Evolutionary conservation across 2,888 invertebrate genomes (phyloP), one percentile per base, ranked within the genome.

Genomic region (Augiades crinisus): DNA sequence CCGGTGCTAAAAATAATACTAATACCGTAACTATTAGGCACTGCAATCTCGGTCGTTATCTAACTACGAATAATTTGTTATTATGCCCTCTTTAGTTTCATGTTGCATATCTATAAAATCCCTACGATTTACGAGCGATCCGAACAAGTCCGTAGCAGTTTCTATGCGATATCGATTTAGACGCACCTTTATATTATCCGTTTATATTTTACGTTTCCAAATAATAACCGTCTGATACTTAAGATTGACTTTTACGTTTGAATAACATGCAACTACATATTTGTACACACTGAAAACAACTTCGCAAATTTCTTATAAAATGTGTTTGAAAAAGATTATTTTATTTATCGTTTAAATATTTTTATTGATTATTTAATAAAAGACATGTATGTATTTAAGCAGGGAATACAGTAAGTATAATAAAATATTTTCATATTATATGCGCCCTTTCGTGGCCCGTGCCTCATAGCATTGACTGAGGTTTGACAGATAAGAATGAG

Each of bases 401-500:
- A 27, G 27, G 27, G n/a, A 10, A 24, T 1, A 27, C 27, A 27
- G 10, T 24, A 27, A 10, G 27, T 19, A 5, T 12, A 8, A 19
- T 30, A 17, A 31, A 43, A 43, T 12, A 30, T 30, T 43, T 27
- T 10, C 27, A 6, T 41, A 12, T 16, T 13, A 7, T 10, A 21
- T 22, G 30, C 12, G 38, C 55, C 68, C 68, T 69, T 63, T 60
- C 67, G 59, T 72, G 70, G 77, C 78, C 75, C 81, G 84, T 80
- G 82, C 78, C 76, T 70, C 73, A 64, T 68, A 83, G 79, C 85
- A 87, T 87, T 86, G 88, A 88, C 87, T 86, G 83, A 72, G 83
- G 79, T 87, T 89, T 88, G 88, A 86, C 88, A 88, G 88, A 88
- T 88, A 89, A 87, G 70, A 70, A 70, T 60, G 60, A 81, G 87